These are phyloP conservation scores for Sebastes taczanowskii DNA, from an alignment of 2,797 vertebrate genomes.

Conservation along the genomic window DNA sequence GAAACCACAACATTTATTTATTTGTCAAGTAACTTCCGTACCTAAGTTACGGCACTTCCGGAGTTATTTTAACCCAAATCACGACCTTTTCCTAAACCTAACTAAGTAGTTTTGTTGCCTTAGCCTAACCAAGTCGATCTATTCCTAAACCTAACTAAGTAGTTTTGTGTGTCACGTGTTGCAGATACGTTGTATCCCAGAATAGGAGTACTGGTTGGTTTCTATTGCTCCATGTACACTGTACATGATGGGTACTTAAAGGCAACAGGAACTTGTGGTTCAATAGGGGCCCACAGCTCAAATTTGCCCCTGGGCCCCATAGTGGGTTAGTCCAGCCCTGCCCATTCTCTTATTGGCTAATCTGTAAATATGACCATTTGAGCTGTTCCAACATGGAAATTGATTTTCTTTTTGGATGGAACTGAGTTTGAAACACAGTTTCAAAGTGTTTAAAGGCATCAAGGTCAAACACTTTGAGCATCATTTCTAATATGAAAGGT, in stretches of 20 bases:
- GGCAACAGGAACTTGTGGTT: background rate
- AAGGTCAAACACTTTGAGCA: background rate
- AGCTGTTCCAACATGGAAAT: background rate
- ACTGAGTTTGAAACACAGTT: background rate
- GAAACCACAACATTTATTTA: too few relatives aligned
- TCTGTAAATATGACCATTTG: background rate
- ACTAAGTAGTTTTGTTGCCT: too few relatives aligned
- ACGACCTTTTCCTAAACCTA: too few relatives aligned
- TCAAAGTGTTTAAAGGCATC: background rate
- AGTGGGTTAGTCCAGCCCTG: background rate
- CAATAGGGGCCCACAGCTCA: background rate
- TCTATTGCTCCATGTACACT: background rate
- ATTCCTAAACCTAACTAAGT: too few relatives aligned
- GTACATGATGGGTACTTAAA: background rate
- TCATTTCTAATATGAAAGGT: background rate
- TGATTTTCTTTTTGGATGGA: background rate
- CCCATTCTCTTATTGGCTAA: background rate
- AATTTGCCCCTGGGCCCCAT: background rate
- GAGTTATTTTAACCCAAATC: too few relatives aligned
- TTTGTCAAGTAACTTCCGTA: too few relatives aligned
- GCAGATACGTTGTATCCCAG: background rate
- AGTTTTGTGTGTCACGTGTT: too few relatives aligned
- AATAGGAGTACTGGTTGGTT: background rate
- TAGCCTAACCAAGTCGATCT: too few relatives aligned
- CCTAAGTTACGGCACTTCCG: too few relatives aligned